These are phyloP conservation scores for Brachycybe producta DNA, from an alignment of 2,888 invertebrate genomes.

Conservation along the genomic window DNA sequence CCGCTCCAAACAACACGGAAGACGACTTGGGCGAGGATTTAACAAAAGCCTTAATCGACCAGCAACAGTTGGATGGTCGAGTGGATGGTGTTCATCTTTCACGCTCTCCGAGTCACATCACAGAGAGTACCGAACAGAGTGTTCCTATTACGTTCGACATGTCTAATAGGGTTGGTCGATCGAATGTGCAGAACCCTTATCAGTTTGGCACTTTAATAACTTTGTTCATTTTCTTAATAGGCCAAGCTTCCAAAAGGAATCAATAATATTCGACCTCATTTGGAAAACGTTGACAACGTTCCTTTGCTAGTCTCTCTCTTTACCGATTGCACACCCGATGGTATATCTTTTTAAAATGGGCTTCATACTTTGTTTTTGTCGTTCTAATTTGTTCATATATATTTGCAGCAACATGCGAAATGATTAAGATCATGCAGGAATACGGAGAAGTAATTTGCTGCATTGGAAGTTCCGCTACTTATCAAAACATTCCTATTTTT, in stretches of 20 bases:
- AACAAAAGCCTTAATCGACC: conserved; percentile 13
- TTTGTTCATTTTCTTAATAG: conserved; percentile 35
- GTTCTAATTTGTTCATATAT: neutral
- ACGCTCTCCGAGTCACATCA: conserved; percentile 51
- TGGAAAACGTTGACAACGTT: conserved; percentile 92
- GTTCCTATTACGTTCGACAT: conserved; percentile 84
- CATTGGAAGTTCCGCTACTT: conserved; percentile 79
- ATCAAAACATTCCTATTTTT: conserved; percentile 80
- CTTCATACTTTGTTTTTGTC: neutral
- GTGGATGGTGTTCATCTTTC: conserved; percentile 19
- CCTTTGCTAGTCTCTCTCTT: conserved; percentile 92
- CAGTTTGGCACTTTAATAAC: neutral
- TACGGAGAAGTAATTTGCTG: conserved; percentile 93
- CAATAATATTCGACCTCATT: conserved; percentile 88
- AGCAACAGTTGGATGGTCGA: neutral
- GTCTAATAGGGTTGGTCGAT: conserved; percentile 61
- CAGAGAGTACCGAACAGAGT: conserved; percentile 80
- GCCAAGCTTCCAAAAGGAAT: conserved; percentile 92
- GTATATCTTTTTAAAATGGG: too few relatives aligned
- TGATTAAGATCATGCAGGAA: conserved; percentile 84
- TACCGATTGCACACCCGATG: conserved; percentile 85
- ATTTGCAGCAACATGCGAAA: conserved; percentile 59
- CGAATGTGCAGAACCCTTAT: neutral
- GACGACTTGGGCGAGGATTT: conserved; percentile 11
- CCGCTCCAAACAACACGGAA: too few relatives aligned